Conservation (phyloP, 2,113 vertebrate genomes). For the Xyrauchen texanus region DNA sequence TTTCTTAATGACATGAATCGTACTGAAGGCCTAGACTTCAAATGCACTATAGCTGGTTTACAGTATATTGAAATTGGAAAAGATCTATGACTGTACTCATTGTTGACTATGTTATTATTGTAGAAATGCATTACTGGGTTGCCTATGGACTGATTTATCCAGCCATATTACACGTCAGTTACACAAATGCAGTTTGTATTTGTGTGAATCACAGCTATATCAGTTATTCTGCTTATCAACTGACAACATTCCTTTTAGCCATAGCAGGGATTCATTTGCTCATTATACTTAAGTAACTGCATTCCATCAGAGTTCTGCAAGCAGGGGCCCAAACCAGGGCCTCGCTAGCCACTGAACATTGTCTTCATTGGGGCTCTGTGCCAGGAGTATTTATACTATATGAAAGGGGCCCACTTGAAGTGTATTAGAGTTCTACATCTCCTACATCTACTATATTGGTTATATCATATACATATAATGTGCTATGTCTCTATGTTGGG, state of each 20-base stretch:
- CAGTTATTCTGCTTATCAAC: background rate
- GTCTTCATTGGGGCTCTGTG: background rate
- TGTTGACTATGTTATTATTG: too few species aligned
- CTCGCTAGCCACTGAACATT: conserved; percentile 31
- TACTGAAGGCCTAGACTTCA: too few species aligned
- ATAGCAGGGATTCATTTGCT: background rate
- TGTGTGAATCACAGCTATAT: background rate
- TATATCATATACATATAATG: conserved; percentile 13
- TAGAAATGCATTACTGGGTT: too few species aligned
- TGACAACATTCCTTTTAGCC: conserved; percentile 14
- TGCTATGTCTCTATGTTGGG: background rate
- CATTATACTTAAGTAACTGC: conserved; percentile 26
- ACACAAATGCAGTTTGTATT: background rate
- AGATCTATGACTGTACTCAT: too few species aligned
- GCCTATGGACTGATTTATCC: too few species aligned
- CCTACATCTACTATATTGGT: background rate
- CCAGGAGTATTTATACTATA: conserved; percentile 28
- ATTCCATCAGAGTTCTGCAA: background rate
- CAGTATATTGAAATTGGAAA: too few species aligned
- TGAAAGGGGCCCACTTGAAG: conserved; percentile 15
- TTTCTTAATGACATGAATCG: too few species aligned
- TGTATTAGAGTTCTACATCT: conserved; percentile 4
- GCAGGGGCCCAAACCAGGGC: background rate
- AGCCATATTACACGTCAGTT: too few species aligned
- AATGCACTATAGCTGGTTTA: too few species aligned